phyloP scores from a whole-genome alignment of 2,888 invertebrate species.

The Limnephilus rhombicus region DNA sequence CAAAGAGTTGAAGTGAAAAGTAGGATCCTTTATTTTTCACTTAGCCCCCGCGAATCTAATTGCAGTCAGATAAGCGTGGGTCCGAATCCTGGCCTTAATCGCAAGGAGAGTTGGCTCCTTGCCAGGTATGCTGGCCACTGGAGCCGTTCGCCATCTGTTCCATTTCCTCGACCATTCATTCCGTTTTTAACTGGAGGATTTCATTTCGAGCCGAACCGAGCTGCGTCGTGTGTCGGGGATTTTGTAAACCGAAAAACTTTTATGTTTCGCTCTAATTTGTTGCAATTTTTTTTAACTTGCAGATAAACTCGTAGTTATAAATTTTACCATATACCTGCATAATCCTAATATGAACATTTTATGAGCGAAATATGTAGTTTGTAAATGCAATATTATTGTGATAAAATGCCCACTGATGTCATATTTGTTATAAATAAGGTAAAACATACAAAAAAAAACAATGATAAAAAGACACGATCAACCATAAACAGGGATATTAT shows the following conservation, averaged over 20 bases:
- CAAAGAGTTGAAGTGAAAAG: background rate
- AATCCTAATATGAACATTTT: background rate
- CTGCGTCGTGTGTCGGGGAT: background rate
- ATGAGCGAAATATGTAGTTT: background rate
- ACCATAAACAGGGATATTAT: background rate
- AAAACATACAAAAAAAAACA: background rate
- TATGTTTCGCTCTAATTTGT: background rate
- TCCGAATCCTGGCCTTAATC: constrained; percentile 32
- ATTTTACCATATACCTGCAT: background rate
- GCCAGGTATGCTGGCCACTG: constrained; percentile 1
- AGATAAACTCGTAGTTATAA: background rate
- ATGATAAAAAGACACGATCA: background rate
- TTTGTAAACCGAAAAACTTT: background rate
- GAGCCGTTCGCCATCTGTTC: constrained; percentile 11
- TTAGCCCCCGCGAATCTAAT: constrained; percentile 21
- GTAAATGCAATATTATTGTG: too few relatives aligned
- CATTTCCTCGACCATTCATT: constrained; percentile 26
- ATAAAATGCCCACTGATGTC: background rate
- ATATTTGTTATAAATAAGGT: background rate
- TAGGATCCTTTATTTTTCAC: constrained; percentile 6
- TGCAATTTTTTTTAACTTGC: background rate
- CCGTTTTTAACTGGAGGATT: constrained; percentile 32
- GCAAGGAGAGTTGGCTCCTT: constrained; percentile 14
- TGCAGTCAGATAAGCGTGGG: background rate
- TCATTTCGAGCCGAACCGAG: constrained; percentile 16